phyloP scores from a whole-genome alignment of 2,888 invertebrate species.

The Cryptus viduatorius region DNA sequence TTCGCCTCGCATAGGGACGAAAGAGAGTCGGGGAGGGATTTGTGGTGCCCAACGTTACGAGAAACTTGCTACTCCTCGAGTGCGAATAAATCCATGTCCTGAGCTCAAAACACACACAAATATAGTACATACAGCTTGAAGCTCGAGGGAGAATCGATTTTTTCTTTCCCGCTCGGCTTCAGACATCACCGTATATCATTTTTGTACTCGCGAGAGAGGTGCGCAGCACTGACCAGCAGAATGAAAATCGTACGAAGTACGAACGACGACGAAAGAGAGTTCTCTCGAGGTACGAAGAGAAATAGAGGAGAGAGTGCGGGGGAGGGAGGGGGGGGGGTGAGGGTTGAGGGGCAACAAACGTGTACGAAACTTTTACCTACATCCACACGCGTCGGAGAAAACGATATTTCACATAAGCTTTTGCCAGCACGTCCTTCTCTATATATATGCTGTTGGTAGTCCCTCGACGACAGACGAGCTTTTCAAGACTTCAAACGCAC shows the following conservation, averaged over 20 bases:
- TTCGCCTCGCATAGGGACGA: not conserved
- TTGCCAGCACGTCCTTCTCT: slow-evolving; percentile 37
- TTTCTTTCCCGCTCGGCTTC: slow-evolving; percentile 18
- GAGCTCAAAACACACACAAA: not conserved
- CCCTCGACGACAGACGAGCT: slow-evolving; percentile 52
- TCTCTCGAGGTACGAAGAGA: not conserved
- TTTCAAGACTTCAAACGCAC: slow-evolving; percentile 57
- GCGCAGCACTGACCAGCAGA: slow-evolving; percentile 49
- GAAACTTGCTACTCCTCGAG: slow-evolving; percentile 48
- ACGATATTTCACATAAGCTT: slow-evolving; percentile 67
- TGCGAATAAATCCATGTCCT: slow-evolving; percentile 56
- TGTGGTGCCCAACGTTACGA: slow-evolving; percentile 19
- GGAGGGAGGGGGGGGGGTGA: no score
- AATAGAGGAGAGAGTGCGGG: no score
- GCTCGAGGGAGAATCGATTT: slow-evolving; percentile 49
- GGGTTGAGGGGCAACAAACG: slow-evolving; percentile 61
- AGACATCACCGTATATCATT: slow-evolving; percentile 63
- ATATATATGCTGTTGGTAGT: slow-evolving; percentile 50
- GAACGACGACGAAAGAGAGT: slow-evolving; percentile 43
- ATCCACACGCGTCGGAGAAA: slow-evolving; percentile 55
- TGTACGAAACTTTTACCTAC: slow-evolving; percentile 61
- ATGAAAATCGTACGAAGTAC: slow-evolving; percentile 49
- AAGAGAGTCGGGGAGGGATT: not conserved
- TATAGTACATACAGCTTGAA: not conserved
- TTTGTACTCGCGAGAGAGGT: slow-evolving; percentile 27